phyloP scores from a whole-genome alignment of 2,797 vertebrate genomes.

The Pelochelys cantorii region DNA sequence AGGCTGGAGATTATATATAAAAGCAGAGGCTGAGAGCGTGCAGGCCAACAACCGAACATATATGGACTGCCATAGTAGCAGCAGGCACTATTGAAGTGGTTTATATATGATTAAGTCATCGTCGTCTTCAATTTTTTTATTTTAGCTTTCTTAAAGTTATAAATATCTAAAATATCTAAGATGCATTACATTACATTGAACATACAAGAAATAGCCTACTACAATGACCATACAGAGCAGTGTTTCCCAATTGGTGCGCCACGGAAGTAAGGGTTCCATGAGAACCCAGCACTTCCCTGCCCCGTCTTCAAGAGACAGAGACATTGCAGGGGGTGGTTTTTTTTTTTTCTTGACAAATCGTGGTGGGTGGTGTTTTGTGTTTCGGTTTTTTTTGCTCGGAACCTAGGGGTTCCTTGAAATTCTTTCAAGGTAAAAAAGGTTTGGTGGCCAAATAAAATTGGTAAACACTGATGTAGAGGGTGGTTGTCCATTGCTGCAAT shows the following conservation, averaged over 20 bases:
- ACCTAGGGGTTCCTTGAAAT: too few species aligned
- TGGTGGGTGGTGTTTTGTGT: too few species aligned
- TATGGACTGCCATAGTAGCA: background rate
- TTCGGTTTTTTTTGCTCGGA: too few species aligned
- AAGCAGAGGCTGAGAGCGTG: background rate
- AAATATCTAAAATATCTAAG: background rate
- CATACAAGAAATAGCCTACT: background rate
- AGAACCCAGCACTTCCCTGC: too few species aligned
- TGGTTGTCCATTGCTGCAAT: background rate
- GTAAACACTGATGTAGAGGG: background rate
- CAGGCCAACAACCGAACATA: background rate
- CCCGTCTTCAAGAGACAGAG: too few species aligned
- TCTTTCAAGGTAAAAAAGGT: too few species aligned
- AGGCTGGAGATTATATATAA: background rate
- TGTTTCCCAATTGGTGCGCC: too few species aligned
- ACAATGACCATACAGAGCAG: background rate
- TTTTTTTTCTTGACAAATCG: too few species aligned
- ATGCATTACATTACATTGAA: background rate
- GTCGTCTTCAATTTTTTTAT: background rate
- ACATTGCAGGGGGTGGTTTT: too few species aligned
- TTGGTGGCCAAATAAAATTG: too few species aligned
- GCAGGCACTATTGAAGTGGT: background rate
- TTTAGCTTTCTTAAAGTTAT: fast-evolving
- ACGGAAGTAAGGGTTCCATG: too few species aligned
- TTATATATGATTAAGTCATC: background rate